Percentiles rank a stretch among this genome's conserved stretches.
These are phyloP conservation scores for Bicyclus anynana DNA, from an alignment of 1,140 invertebrate species.

Conservation along the genomic window DNA sequence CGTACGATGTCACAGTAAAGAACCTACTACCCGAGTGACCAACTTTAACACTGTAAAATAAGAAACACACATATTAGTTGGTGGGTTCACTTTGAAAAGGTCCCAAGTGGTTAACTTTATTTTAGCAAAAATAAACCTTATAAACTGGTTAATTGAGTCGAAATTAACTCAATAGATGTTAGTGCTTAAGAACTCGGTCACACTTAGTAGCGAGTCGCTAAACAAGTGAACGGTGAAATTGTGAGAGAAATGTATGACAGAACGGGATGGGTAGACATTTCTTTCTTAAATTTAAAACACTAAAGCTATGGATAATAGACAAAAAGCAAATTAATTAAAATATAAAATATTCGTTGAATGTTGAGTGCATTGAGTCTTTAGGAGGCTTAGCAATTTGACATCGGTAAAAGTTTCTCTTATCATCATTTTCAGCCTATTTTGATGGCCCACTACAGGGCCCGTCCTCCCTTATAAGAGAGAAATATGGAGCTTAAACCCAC, in stretches of 20 bases:
- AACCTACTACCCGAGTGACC: constrained; percentile 74
- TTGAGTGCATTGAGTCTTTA: background rate
- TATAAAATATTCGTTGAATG: background rate
- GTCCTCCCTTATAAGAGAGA: no score
- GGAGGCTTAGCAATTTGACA: no score
- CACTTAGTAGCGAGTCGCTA: constrained; percentile 50
- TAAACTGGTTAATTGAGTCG: background rate
- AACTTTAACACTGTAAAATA: constrained; percentile 71
- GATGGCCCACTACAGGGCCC: no score
- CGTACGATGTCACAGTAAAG: constrained; percentile 32
- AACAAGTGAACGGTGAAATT: constrained; percentile 76
- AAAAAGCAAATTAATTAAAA: background rate
- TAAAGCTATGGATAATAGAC: constrained; percentile 9
- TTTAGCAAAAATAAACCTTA: constrained; percentile 26
- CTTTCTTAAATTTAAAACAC: constrained; percentile 47
- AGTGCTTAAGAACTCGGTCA: constrained; percentile 40
- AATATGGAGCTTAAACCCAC: no score
- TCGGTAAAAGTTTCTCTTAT: no score
- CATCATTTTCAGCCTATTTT: no score
- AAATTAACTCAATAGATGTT: constrained; percentile 5
- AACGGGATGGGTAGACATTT: constrained; percentile 42
- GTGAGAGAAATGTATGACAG: constrained; percentile 47
- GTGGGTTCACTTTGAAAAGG: constrained; percentile 39
- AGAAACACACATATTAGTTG: constrained; percentile 70
- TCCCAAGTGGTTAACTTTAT: constrained; percentile 36